Conservation (phyloP, 2,888 invertebrate genomes). For the Bedellia somnulentella region DNA sequence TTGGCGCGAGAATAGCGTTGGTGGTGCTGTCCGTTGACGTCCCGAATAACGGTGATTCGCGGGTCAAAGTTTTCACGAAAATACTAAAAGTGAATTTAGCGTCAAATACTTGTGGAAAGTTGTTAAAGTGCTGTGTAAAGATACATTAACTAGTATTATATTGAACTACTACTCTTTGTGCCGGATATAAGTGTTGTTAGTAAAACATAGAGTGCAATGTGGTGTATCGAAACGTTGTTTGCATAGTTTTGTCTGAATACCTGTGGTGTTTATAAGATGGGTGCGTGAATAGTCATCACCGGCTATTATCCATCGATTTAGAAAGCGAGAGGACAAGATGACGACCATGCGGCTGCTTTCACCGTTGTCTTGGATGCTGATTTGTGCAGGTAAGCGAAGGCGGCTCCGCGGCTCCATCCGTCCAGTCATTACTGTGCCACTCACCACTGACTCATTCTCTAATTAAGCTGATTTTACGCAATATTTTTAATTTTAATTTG, state of each 20-base stretch:
- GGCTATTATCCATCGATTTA: slow-evolving; percentile 15
- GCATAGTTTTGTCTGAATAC: not conserved
- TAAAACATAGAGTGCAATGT: not conserved
- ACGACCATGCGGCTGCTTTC: slow-evolving; percentile 45
- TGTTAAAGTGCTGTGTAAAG: no score
- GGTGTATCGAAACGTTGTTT: not conserved
- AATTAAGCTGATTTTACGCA: no score
- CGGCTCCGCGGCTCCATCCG: no score
- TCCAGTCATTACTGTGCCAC: slow-evolving; percentile 20
- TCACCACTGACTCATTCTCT: slow-evolving; percentile 33
- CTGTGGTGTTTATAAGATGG: not conserved
- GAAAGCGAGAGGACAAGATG: slow-evolving; percentile 42
- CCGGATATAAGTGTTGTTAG: not conserved
- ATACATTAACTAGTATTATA: no score
- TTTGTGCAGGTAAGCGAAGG: slow-evolving; percentile 48
- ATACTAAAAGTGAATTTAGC: not conserved
- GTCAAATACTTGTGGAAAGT: no score
- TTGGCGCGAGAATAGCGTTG: not conserved
- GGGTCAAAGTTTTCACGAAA: slow-evolving; percentile 1
- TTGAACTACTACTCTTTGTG: not conserved
- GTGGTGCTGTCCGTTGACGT: not conserved
- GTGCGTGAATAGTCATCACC: slow-evolving; percentile 1
- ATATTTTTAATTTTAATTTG: no score
- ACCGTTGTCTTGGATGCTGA: slow-evolving; percentile 45
- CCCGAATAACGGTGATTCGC: slow-evolving; percentile 4